phyloP scores from a whole-genome alignment of 2,888 invertebrate species.

The Capitulum mitella region DNA sequence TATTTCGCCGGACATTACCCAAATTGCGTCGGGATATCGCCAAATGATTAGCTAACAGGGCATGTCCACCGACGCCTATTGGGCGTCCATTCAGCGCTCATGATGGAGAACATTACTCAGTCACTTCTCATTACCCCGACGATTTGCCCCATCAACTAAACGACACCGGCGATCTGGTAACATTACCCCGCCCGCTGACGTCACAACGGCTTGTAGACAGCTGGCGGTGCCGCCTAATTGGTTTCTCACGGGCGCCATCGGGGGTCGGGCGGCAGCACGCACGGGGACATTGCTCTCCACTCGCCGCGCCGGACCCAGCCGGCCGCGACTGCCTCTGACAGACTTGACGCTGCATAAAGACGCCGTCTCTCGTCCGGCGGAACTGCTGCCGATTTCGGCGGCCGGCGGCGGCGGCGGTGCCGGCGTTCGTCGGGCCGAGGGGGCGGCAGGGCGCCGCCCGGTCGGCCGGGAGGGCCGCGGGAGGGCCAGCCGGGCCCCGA shows the following conservation, averaged over 20 bases:
- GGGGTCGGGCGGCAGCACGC: too few species aligned
- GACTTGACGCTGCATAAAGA: too few species aligned
- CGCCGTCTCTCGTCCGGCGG: too few species aligned
- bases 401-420: too few species aligned
- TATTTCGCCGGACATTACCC: slow-evolving; percentile 22
- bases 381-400: too few species aligned
- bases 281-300: neutral
- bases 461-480: neutral
- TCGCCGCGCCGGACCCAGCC: neutral
- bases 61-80: neutral
- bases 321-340: too few species aligned
- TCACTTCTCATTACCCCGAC: slow-evolving; percentile 23
- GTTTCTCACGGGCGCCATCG: neutral
- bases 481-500: neutral
- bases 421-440: neutral
- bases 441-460: neutral
- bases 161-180: neutral
- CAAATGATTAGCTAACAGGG: slow-evolving; percentile 22
- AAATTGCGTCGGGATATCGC: slow-evolving; percentile 21
- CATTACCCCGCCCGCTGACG: neutral
- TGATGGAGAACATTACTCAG: slow-evolving; percentile 24
- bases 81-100: slow-evolving; percentile 3
- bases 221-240: neutral
- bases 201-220: neutral
- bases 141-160: slow-evolving; percentile 20